phyloP scores from a whole-genome alignment of 1,140 invertebrate species.

The Drosophila tristis region DNA sequence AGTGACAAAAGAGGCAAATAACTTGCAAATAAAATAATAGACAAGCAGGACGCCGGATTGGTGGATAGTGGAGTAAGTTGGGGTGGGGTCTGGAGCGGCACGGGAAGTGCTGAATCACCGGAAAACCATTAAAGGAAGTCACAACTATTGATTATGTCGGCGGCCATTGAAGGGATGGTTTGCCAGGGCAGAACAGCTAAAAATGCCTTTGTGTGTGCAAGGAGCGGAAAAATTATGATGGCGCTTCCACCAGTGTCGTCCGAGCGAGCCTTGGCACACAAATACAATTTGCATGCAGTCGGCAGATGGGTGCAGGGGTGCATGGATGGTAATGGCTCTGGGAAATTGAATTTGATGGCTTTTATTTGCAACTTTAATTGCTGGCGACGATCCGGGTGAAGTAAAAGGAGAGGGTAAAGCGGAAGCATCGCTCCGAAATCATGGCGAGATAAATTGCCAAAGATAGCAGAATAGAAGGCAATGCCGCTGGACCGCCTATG shows the following conservation, averaged over 20 bases:
- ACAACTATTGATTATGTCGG: conserved; percentile 75
- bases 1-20: conserved; percentile 53
- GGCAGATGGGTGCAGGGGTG: too few species aligned
- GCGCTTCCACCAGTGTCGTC: conserved; percentile 28
- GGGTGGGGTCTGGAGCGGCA: too few species aligned
- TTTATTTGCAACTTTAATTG: conserved; percentile 62
- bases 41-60: conserved; percentile 12
- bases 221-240: conserved; percentile 67
- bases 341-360: conserved; percentile 59
- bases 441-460: conserved; percentile 75
- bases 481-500: conserved; percentile 9
- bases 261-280: conserved; percentile 36
- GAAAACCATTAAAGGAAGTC: conserved; percentile 76
- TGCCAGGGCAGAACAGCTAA: conserved; percentile 33
- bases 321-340: too few species aligned
- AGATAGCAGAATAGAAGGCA: conserved; percentile 57
- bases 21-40: conserved; percentile 32
- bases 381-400: conserved; percentile 11
- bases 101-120: conserved; percentile 72
- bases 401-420: neutral
- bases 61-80: too few species aligned
- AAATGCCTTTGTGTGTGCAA: conserved; percentile 64
- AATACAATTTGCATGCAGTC: conserved; percentile 43
- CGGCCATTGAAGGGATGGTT: conserved; percentile 5
- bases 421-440: conserved; percentile 62